A percentile compares a stretch with the other conserved stretches of the same genome.
Conservation (phyloP, 2,888 invertebrate species). For the Bugulina stolonifera region DNA sequence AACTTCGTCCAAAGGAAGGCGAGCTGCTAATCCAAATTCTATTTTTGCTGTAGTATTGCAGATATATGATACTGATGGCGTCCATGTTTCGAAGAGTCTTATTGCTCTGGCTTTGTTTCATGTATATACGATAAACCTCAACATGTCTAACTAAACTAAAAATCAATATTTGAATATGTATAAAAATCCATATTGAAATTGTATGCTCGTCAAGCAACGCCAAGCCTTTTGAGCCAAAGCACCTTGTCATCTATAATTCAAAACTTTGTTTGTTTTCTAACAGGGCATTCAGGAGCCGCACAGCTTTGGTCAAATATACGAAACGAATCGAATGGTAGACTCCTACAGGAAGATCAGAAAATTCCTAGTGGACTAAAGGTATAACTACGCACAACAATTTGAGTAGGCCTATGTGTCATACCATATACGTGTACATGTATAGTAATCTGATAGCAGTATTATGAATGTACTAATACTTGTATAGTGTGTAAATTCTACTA, state of each 20-base stretch:
- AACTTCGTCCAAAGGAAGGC: neutral
- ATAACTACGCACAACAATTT: no score
- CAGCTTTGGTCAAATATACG: slow-evolving; percentile 38
- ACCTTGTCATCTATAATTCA: slow-evolving; percentile 21
- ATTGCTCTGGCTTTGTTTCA: neutral
- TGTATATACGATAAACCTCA: neutral
- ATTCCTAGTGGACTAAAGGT: slow-evolving; percentile 44
- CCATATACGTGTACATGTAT: no score
- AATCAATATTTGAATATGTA: slow-evolving; percentile 12
- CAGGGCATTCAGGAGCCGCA: slow-evolving; percentile 31
- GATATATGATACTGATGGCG: no score
- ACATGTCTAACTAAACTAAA: neutral
- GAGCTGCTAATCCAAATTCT: no score
- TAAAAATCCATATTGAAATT: neutral
- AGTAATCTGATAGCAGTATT: no score
- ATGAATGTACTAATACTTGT: no score
- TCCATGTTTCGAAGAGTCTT: no score
- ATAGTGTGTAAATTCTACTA: no score
- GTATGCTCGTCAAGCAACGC: neutral
- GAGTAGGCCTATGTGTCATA: no score
- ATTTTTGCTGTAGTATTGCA: no score
- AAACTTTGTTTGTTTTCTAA: no score
- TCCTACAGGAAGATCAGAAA: slow-evolving; percentile 37
- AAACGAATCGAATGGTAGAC: slow-evolving; percentile 37
- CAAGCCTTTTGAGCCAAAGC: no score